Base-by-base conservation (phyloP, 2,888 invertebrate species). In the Ophion costatus region DNA sequence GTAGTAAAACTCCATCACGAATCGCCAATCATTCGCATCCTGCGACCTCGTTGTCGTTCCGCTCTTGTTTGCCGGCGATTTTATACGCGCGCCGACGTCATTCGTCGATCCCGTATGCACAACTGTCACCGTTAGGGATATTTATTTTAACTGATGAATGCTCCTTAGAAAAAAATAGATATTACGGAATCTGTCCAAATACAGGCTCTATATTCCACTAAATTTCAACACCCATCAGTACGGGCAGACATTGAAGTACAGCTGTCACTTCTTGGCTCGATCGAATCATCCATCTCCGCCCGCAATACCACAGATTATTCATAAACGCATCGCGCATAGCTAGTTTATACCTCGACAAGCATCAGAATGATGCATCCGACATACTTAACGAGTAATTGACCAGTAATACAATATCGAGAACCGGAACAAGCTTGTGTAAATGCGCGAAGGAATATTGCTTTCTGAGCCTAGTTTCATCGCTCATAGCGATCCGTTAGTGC, bases 11-110 rank as follows among this genome's bases (percentile, higher is more conserved):
- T 69, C 38, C 24, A 80, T 45, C 61, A 82, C 83, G 82, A 87
- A 89, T 89, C 85, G 82, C 86, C 90, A 90, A 90, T 91, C 90
- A 89, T 84, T 87, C 85, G 89, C 89, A 89, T 91, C 90, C 90
- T 90, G 89, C 89, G 90, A 87, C 89, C 90, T 88, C 89, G 86
- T 90, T 88, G 83, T 84, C 73, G 83, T 79, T 83, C 61, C 24
- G 78, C 22, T 86, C 83, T 80, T 80, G 80, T 85, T 86, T 71
- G 73, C 70, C 56, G 20, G 3, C 33, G 79, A 51, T 66, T 61
- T 38, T 71, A 57, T 71, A 59, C 61, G 33, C 67, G 24, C 76
- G 20, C 24, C 33, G 38, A 24, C 59, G 24, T 59, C 70, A 63
- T 42, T 38, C 66, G 45, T 45, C 66, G 42, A 59, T 73, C 17